Evolutionary conservation across 2,888 invertebrate species (phyloP), one percentile per base, ranked within the genome.

Genomic region (Lordiphosa andalusiaca): DNA sequence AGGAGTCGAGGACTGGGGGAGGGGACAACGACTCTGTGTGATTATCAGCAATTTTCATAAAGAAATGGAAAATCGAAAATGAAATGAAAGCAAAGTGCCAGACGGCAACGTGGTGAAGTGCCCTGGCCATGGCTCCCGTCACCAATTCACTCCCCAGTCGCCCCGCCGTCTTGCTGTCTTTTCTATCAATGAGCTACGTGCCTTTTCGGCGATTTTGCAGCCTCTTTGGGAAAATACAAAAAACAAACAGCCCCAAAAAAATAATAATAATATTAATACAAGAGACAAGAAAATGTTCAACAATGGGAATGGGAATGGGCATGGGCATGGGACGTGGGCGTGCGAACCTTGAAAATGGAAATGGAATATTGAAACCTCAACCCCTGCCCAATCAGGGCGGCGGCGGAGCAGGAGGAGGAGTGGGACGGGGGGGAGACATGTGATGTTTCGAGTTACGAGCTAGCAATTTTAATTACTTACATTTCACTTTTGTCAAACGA

Each of bases 1-100:
- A 21, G 30, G 35, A 6, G 9, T 1, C 36, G n/a, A n/a, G n/a
- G n/a, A n/a, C n/a, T 3, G 6, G 38, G 49, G 40, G 21, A 35
- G 30, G 52, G 13, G 16, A n/a, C 16, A 16, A 16, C 6, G n/a
- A 33, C 36, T 56, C 38, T 36, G 25, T 57, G 60, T 78, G 83
- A 77, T 78, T 82, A 82, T 82, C 77, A 78, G 73, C 69, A 72
- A 82, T 77, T 78, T 76, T 73, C 83, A 77, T 82, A 77, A 75
- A 72, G 69, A 72, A 77, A 77, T 82, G 76, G 76, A 69, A 77
- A 82, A 77, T 77, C 76, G 63, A 82, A 71, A 62, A 64, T 69
- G 76, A 65, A 73, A 68, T 62, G 73, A 73, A 80, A 76, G 81
- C 74, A 71, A 77, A 74, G 75, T 75, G 81, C 42, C 72, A 71